Conservation (phyloP, 2,888 invertebrate species). For the Melanostoma scalare region DNA sequence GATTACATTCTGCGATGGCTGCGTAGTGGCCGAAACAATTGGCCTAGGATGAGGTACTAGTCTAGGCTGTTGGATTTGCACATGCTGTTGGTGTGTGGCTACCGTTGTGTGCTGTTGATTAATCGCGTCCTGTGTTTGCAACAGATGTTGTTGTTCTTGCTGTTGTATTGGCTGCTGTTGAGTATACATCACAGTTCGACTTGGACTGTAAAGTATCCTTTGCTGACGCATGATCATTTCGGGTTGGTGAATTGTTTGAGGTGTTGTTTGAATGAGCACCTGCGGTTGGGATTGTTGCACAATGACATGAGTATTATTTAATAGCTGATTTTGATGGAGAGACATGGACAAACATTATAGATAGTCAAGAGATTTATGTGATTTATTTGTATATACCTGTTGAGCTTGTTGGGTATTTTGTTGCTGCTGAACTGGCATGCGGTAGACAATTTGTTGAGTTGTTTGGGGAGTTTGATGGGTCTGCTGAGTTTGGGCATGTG, state of each 20-base stretch:
- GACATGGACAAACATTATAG: background rate
- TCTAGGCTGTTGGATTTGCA: conserved; percentile 74
- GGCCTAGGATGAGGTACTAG: conserved; percentile 64
- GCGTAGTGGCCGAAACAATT: conserved; percentile 60
- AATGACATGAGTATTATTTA: conserved; percentile 79
- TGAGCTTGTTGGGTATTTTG: conserved; percentile 72
- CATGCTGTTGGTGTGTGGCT: conserved; percentile 79
- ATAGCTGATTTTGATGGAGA: conserved; percentile 70
- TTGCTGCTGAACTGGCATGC: conserved; percentile 68
- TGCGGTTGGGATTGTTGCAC: conserved; percentile 80
- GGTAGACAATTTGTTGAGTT: conserved; percentile 73
- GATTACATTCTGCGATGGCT: conserved; percentile 61
- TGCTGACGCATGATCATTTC: conserved; percentile 81
- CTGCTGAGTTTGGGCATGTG: conserved; percentile 76
- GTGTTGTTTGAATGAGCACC: conserved; percentile 79
- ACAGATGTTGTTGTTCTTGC: conserved; percentile 53
- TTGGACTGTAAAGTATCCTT: conserved; percentile 78
- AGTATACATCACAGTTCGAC: conserved; percentile 77
- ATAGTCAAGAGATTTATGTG: background rate
- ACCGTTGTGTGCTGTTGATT: conserved; percentile 73
- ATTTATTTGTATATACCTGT: conserved; percentile 64
- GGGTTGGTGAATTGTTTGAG: conserved; percentile 76
- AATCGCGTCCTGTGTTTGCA: conserved; percentile 49
- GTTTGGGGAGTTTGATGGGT: conserved; percentile 70
- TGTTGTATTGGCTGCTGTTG: conserved; percentile 66